Percentiles rank a stretch among this genome's conserved stretches.
Conservation (phyloP, 2,113 vertebrate genomes). For the Antennarius striatus region DNA sequence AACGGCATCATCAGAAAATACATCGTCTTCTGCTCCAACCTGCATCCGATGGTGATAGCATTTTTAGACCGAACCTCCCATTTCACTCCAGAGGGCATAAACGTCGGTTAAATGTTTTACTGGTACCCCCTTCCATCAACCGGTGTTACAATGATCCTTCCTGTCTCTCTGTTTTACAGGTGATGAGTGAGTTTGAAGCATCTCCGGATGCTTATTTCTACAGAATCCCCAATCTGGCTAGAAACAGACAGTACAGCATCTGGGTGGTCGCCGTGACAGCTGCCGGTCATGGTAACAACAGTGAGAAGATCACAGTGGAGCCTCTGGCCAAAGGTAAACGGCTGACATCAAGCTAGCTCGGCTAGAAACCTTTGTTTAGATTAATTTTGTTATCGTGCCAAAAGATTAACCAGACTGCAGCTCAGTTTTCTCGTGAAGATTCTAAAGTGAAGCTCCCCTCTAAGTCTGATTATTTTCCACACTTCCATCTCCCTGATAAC, state of each 20-base stretch:
- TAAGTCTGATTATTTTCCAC: too few relatives aligned
- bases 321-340: slow-evolving; percentile 92
- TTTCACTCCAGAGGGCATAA: too few relatives aligned
- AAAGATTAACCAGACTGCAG: too few relatives aligned
- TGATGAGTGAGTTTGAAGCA: slow-evolving; percentile 98
- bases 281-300: slow-evolving; percentile 95
- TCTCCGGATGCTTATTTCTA: slow-evolving; percentile 95
- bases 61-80: slow-evolving; percentile 48
- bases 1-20: slow-evolving; percentile 98
- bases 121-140: too few relatives aligned
- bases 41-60: slow-evolving; percentile 91
- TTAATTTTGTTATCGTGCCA: too few relatives aligned
- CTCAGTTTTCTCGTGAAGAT: too few relatives aligned
- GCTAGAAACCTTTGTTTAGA: too few relatives aligned
- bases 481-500: too few relatives aligned
- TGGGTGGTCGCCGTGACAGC: slow-evolving; percentile 98
- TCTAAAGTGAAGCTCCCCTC: too few relatives aligned
- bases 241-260: slow-evolving; percentile 94
- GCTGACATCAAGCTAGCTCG: background rate
- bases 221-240: slow-evolving; percentile 92
- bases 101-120: too few relatives aligned
- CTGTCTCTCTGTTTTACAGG: slow-evolving; percentile 77
- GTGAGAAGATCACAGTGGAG: slow-evolving; percentile 95
- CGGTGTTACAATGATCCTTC: slow-evolving; percentile 41
- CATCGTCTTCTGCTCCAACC: slow-evolving; percentile 97